Conservation (phyloP, 1,140 invertebrate genomes). For the Apis mellifera region DNA sequence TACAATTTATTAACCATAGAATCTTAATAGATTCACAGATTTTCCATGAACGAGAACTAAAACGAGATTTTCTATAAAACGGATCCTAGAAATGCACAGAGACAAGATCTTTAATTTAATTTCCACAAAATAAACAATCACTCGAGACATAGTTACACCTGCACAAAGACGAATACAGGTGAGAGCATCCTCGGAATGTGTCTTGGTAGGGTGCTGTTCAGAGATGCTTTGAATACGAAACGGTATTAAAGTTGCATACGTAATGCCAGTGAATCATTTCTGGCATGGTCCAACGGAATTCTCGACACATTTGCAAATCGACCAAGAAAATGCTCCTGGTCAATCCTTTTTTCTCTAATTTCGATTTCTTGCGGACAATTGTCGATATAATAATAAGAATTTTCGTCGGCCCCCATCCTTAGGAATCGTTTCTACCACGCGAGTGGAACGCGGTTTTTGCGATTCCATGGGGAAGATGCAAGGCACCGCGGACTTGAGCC, state of each 20-base stretch:
- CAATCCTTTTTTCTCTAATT: background rate
- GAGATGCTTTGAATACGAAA: slow-evolving; percentile 45
- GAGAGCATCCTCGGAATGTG: background rate
- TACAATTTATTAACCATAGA: no score
- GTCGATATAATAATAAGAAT: background rate
- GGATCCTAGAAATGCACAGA: no score
- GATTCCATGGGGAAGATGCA: slow-evolving; percentile 52
- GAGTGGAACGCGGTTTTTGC: slow-evolving; percentile 58
- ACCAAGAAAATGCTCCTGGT: background rate
- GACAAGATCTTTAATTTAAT: background rate
- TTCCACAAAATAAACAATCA: background rate
- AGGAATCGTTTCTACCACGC: slow-evolving; percentile 45
- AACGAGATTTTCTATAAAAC: no score
- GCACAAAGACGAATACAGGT: background rate
- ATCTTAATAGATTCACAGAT: no score
- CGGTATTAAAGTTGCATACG: slow-evolving; percentile 46
- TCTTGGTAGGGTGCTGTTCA: slow-evolving; percentile 35
- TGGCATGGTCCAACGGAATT: slow-evolving; percentile 1
- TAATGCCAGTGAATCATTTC: slow-evolving; percentile 40
- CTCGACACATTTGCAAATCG: background rate
- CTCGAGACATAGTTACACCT: slow-evolving; percentile 3
- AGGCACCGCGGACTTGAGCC: slow-evolving; percentile 62
- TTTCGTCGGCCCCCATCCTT: slow-evolving; percentile 12
- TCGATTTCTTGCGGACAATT: background rate
- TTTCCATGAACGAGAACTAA: no score